Conservation (phyloP, 2,888 invertebrate species). For the Nudaria mundana region DNA sequence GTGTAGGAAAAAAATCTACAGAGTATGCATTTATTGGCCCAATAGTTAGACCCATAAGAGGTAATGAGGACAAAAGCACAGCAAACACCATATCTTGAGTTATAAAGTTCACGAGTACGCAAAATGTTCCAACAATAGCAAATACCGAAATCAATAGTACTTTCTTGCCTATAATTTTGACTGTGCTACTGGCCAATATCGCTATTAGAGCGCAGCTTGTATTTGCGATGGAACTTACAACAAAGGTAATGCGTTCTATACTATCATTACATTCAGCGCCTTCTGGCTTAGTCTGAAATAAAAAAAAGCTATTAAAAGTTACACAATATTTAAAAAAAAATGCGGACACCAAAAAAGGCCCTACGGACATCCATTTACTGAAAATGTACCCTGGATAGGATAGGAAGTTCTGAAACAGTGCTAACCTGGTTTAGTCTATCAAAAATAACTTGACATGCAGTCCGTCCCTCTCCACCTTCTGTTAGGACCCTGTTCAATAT, state of each 20-base stretch:
- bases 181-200: conserved; percentile 50
- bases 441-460: conserved; percentile 64
- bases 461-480: conserved; percentile 40
- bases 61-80: conserved; percentile 56
- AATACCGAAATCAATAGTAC: conserved; percentile 50
- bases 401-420: not conserved
- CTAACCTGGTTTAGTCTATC: conserved; percentile 55
- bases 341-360: not conserved
- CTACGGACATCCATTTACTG: not conserved
- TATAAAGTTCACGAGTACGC: conserved; percentile 61
- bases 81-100: conserved; percentile 60
- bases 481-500: conserved; percentile 77
- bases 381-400: not conserved
- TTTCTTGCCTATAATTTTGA: conserved; percentile 68
- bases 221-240: conserved; percentile 58
- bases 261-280: conserved; percentile 52
- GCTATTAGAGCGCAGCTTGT: conserved; percentile 54
- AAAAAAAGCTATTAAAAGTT: not conserved
- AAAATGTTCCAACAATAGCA: conserved; percentile 52
- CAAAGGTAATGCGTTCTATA: conserved; percentile 57
- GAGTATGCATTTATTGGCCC: conserved; percentile 71
- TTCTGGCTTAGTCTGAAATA: conserved; percentile 46
- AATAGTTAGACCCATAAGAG: conserved; percentile 56
- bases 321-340: not conserved
- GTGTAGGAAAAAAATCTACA: conserved; percentile 70